Conservation (phyloP, 2,888 invertebrate genomes). For the Nephrocerus scutellatus region DNA sequence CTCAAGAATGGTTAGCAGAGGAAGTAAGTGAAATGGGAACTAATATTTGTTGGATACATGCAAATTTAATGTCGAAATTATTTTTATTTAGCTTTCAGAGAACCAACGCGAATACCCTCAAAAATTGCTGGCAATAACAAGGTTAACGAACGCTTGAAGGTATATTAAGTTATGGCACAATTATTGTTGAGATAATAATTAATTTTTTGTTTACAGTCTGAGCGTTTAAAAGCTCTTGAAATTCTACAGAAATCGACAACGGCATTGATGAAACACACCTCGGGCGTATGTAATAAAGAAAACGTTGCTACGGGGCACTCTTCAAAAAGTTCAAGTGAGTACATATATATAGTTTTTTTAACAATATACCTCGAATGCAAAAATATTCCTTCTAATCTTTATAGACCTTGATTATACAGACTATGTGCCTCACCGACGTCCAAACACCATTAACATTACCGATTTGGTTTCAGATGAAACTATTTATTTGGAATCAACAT, state of each 20-base stretch:
- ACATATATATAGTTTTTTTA: too few species aligned
- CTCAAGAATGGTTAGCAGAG: too few species aligned
- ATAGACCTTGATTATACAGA: constrained; percentile 21
- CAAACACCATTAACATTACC: constrained; percentile 36
- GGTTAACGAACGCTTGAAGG: constrained; percentile 31
- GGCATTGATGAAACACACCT: constrained; percentile 19
- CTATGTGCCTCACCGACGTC: constrained; percentile 28
- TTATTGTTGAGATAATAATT: constrained; percentile 2
- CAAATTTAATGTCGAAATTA: too few species aligned
- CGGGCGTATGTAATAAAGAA: constrained; percentile 14
- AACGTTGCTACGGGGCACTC: constrained; percentile 8
- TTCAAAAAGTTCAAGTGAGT: constrained; percentile 11
- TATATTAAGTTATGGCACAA: constrained; percentile 16
- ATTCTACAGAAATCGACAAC: constrained; percentile 31
- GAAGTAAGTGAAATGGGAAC: too few species aligned
- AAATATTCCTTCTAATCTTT: background rate
- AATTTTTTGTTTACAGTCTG: constrained; percentile 25
- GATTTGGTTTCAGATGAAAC: constrained; percentile 42
- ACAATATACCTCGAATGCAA: constrained; percentile 3
- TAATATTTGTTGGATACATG: too few species aligned
- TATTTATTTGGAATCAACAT: constrained; percentile 37
- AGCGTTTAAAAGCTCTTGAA: constrained; percentile 35
- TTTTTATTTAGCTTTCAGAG: too few species aligned
- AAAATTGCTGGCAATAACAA: constrained; percentile 17
- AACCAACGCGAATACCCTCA: too few species aligned